A percentile compares a stretch with the other conserved stretches of the same genome.
phyloP scores from a whole-genome alignment of 1,140 invertebrate species.

The Camponotus vicinus region DNA sequence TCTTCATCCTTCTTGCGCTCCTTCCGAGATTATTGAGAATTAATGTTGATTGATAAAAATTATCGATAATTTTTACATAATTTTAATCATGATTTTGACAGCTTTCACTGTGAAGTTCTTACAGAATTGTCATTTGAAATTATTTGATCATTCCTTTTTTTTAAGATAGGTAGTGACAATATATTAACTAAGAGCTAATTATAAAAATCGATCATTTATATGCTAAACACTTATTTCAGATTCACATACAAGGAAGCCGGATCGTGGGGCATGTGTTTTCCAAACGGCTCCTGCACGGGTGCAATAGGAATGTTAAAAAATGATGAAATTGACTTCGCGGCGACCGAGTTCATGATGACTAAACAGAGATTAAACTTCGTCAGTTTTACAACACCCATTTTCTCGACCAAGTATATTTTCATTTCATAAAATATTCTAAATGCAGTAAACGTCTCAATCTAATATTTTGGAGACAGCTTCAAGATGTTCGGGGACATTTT shows the following conservation, averaged over 20 bases:
- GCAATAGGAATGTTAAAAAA: constrained; percentile 77
- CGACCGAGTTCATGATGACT: constrained; percentile 82
- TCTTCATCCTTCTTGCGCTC: background rate
- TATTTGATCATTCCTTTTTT: background rate
- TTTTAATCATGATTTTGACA: constrained; percentile 24
- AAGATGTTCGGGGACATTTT: background rate
- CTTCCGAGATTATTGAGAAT: background rate
- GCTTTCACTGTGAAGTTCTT: constrained; percentile 24
- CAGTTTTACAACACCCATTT: constrained; percentile 82
- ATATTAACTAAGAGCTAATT: background rate
- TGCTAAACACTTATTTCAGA: constrained; percentile 54
- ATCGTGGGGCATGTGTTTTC: constrained; percentile 76
- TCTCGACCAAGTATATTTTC: constrained; percentile 78
- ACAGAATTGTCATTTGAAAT: constrained; percentile 13
- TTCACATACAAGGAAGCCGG: constrained; percentile 73
- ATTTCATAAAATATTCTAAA: background rate
- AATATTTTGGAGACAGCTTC: background rate
- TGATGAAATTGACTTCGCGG: constrained; percentile 79
- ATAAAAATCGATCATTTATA: background rate
- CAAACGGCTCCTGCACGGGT: constrained; percentile 81
- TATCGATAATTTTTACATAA: constrained; percentile 30
- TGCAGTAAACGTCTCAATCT: too few species aligned
- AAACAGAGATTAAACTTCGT: constrained; percentile 78
- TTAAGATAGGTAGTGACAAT: background rate
- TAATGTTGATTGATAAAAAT: background rate